Percentiles rank a stretch among this genome's conserved stretches.
Conservation (phyloP, 1,140 invertebrate species). For the Brachionus asplanchnoidis region DNA sequence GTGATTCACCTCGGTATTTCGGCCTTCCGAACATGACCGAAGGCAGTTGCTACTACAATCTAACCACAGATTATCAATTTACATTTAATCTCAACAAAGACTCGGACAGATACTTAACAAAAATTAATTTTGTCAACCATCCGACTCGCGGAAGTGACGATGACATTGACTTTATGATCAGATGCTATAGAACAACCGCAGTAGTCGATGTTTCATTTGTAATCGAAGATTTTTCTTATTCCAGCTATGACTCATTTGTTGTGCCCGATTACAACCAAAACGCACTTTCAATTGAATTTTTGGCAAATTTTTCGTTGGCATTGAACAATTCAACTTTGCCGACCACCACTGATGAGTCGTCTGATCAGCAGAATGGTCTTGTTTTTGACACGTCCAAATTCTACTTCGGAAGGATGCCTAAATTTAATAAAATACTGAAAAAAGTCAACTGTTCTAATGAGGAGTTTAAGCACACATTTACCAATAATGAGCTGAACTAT, state of each 20-base stretch:
- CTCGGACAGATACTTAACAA: background rate
- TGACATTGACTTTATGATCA: conserved; percentile 40
- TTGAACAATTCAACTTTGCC: background rate
- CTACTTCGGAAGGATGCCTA: background rate
- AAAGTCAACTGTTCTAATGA: background rate
- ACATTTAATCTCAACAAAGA: conserved; percentile 40
- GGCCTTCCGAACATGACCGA: conserved; percentile 3
- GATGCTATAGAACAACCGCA: conserved; percentile 18
- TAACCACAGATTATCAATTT: conserved; percentile 34
- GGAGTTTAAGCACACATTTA: conserved; percentile 14
- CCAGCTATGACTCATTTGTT: conserved; percentile 9
- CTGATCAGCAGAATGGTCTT: background rate
- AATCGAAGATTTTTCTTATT: conserved; percentile 13
- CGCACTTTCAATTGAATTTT: background rate
- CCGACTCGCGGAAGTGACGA: background rate
- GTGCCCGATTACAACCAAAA: conserved; percentile 20
- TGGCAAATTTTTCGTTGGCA: background rate
- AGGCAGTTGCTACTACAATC: conserved; percentile 23
- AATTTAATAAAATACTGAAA: background rate
- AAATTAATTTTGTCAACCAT: conserved; percentile 41
- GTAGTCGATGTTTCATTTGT: conserved; percentile 17
- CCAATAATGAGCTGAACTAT: background rate
- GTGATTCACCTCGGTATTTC: conserved; percentile 11
- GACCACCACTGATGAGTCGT: background rate
- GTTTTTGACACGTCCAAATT: background rate